Percentiles rank a stretch among this genome's conserved stretches.
These are phyloP conservation scores for Paradoxurus hermaphroditus DNA, from an alignment of 2,113 vertebrate species.

Conservation along the genomic window DNA sequence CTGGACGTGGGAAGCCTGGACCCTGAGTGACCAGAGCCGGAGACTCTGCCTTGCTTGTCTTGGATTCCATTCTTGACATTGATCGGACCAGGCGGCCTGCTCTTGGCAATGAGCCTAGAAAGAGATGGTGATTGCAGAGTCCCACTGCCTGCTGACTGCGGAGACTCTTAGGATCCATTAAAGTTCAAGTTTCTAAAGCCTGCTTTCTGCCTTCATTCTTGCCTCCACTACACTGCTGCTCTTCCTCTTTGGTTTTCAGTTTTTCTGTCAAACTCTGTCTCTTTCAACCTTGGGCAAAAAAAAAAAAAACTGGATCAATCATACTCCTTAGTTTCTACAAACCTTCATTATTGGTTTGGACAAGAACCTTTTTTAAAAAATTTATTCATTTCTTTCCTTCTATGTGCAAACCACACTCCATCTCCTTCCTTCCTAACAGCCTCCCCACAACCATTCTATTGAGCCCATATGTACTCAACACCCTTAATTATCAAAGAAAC, in stretches of 20 bases:
- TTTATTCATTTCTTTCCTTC: neutral
- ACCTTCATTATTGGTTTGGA: neutral
- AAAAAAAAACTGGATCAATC: neutral
- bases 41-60: neutral
- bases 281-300: neutral
- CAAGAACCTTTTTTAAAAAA: neutral
- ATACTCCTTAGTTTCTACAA: neutral
- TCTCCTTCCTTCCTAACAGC: neutral
- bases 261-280: neutral
- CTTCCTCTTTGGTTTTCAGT: neutral
- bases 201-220: neutral
- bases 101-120: neutral
- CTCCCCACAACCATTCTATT: too few species aligned
- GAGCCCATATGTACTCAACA: neutral
- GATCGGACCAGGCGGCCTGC: neutral
- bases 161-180: rapidly evolving
- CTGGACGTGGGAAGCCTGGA: neutral
- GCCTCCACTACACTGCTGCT: neutral
- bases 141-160: neutral
- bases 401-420: neutral
- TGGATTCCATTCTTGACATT: neutral
- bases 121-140: neutral
- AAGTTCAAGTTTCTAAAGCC: neutral
- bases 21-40: neutral
- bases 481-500: neutral